A percentile compares a stretch with the other conserved stretches of the same genome.
Evolutionary conservation across 2,888 invertebrate genomes (phyloP).

Genomic region (Drosophila parthenogenetica): DNA sequence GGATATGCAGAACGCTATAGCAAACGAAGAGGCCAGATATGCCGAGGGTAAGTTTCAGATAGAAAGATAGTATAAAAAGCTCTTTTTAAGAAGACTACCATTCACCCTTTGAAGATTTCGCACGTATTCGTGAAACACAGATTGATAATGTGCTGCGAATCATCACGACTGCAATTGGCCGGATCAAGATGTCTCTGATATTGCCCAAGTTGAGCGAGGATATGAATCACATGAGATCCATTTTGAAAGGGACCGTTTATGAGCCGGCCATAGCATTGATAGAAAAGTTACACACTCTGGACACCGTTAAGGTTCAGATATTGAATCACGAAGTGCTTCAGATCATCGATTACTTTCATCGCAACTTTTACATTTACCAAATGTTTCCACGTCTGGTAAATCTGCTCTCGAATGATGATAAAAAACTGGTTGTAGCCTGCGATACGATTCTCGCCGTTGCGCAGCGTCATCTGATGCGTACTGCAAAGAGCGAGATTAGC

Average conservation of each 20-base stretch:
- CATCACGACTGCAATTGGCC: conserved; percentile 26
- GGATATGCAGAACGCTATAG: conserved; percentile 16
- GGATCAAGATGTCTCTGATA: conserved; percentile 57
- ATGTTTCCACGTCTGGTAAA: conserved; percentile 49
- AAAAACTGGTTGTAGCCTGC: conserved; percentile 45
- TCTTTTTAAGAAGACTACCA: too few species aligned
- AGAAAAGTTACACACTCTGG: conserved; percentile 29
- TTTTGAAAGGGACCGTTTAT: conserved; percentile 29
- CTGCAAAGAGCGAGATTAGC: conserved; percentile 55
- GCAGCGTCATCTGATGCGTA: conserved; percentile 51
- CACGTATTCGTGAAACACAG: conserved; percentile 41
- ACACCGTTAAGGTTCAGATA: conserved; percentile 25
- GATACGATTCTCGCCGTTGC: conserved; percentile 47
- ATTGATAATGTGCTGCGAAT: conserved; percentile 53
- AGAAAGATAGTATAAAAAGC: neutral
- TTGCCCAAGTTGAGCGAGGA: conserved; percentile 53
- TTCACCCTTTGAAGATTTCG: conserved; percentile 24
- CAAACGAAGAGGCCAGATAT: conserved; percentile 9
- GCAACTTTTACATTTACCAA: conserved; percentile 29
- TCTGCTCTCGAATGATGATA: conserved; percentile 32
- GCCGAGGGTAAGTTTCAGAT: conserved; percentile 28
- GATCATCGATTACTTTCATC: conserved; percentile 57
- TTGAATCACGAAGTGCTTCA: conserved; percentile 44
- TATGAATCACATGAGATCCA: conserved; percentile 8
- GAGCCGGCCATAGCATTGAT: conserved; percentile 38